Evolutionary conservation across 2,113 vertebrate genomes (phyloP).

Genomic region (Sciurus niger): DNA sequence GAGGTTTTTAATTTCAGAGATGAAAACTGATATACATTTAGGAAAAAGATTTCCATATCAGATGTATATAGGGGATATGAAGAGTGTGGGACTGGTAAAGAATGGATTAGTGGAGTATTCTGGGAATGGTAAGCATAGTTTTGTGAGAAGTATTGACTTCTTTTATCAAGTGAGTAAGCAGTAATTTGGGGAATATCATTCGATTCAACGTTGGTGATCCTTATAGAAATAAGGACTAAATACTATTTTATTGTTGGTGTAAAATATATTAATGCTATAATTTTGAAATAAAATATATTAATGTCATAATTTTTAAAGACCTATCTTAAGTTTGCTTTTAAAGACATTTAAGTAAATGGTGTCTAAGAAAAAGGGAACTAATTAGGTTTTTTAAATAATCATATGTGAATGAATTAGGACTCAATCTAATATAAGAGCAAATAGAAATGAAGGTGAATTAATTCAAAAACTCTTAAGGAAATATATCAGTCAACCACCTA

Average conservation of each 20-base stretch:
- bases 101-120: not conserved
- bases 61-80: not conserved
- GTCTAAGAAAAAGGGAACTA: not conserved
- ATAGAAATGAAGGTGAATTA: not conserved
- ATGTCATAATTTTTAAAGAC: not conserved
- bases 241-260: not conserved
- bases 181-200: not conserved
- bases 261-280: not conserved
- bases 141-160: not conserved
- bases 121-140: not conserved
- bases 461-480: not conserved
- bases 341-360: not conserved
- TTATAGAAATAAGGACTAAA: not conserved
- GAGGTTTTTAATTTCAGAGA: not conserved
- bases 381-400: not conserved
- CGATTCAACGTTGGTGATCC: not conserved
- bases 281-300: not conserved
- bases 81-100: too few species aligned
- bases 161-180: not conserved
- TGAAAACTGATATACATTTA: not conserved
- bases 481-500: not conserved
- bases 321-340: not conserved
- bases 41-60: not conserved
- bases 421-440: not conserved
- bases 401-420: not conserved